phyloP scores from a whole-genome alignment of 2,888 invertebrate genomes.

The Hirtodrosophila cameraria region DNA sequence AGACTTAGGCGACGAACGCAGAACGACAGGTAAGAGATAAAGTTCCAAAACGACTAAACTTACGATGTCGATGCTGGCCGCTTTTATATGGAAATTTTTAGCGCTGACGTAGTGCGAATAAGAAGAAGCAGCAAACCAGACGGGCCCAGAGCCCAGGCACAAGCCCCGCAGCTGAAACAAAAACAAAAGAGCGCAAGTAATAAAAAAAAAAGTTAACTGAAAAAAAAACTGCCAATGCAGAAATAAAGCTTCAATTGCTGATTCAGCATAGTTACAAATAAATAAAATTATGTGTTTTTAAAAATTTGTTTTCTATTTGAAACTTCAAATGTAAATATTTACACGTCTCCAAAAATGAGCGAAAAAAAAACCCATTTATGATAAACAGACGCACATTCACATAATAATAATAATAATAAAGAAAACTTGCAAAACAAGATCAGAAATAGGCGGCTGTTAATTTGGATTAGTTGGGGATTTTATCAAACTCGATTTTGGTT shows the following conservation, averaged over 20 bases:
- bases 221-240: background rate
- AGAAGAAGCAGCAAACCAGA: constrained; percentile 35
- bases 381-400: constrained; percentile 2
- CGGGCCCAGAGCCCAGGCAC: constrained; percentile 2
- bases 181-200: constrained; percentile 21
- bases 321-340: background rate
- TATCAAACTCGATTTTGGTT: constrained; percentile 38
- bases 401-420: constrained; percentile 31
- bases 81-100: constrained; percentile 77
- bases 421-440: constrained; percentile 58
- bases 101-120: constrained; percentile 65
- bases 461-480: constrained; percentile 43
- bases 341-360: background rate
- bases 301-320: background rate
- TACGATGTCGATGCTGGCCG: constrained; percentile 30
- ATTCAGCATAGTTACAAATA: background rate
- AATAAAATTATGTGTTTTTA: background rate
- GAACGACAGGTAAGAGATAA: constrained; percentile 25
- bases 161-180: background rate
- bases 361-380: constrained; percentile 8
- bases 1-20: constrained; percentile 75
- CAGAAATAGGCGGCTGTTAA: constrained; percentile 17
- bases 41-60: constrained; percentile 70
- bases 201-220: constrained; percentile 6
- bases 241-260: background rate